Percentiles rank a stretch among this genome's conserved stretches.
phyloP scores from a whole-genome alignment of 2,888 invertebrate genomes.

The Archaeoteleia sp. region DNA sequence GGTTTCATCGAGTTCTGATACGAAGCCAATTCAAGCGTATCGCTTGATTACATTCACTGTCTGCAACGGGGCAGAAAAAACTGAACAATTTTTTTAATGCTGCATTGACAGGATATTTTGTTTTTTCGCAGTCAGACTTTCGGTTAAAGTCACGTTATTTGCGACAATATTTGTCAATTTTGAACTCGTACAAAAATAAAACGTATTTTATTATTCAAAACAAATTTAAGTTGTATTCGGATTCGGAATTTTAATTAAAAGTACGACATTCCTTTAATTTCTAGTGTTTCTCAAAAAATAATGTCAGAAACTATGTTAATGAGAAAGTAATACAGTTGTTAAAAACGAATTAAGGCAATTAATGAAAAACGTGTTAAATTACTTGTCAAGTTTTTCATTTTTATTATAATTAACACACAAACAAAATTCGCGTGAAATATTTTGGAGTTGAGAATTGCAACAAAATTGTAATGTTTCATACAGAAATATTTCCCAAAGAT shows the following conservation, averaged over 20 bases:
- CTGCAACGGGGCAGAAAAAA: slow-evolving; percentile 20
- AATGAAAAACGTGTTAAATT: too few relatives aligned
- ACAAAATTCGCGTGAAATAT: too few relatives aligned
- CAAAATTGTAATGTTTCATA: too few relatives aligned
- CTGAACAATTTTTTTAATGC: slow-evolving; percentile 16
- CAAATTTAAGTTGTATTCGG: background rate
- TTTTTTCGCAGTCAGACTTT: slow-evolving; percentile 6
- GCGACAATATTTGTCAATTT: slow-evolving; percentile 20
- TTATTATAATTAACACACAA: too few relatives aligned
- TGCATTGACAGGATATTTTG: slow-evolving; percentile 9
- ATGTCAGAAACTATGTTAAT: too few relatives aligned
- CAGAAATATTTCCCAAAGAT: too few relatives aligned
- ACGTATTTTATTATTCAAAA: slow-evolving; percentile 14
- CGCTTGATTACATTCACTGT: slow-evolving; percentile 31
- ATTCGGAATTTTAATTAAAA: slow-evolving; percentile 10
- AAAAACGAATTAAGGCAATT: too few relatives aligned
- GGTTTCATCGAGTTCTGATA: slow-evolving; percentile 15
- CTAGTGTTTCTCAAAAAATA: too few relatives aligned
- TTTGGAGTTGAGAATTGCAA: too few relatives aligned
- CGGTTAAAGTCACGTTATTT: background rate
- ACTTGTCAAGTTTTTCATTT: too few relatives aligned
- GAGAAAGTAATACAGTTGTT: too few relatives aligned
- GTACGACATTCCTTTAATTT: too few relatives aligned
- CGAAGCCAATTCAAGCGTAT: slow-evolving; percentile 22
- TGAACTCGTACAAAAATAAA: slow-evolving; percentile 9